phyloP scores from a whole-genome alignment of 2,888 invertebrate genomes.

The Graphium colonna region DNA sequence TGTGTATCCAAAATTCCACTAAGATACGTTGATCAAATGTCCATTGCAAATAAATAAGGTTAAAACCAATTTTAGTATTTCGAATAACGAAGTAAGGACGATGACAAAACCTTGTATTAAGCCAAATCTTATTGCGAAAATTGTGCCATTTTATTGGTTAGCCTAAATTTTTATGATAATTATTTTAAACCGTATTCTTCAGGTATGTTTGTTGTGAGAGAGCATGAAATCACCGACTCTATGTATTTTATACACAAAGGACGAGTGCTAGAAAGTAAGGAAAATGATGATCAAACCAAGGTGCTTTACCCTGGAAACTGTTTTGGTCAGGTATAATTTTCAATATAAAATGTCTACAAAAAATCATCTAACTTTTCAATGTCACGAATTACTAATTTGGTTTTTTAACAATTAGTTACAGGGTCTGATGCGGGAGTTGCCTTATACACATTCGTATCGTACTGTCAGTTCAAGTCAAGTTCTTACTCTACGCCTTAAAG shows the following conservation, averaged over 20 bases:
- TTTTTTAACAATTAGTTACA: constrained; percentile 42
- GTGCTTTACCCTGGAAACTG: constrained; percentile 43
- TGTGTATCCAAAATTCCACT: too few species aligned
- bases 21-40: too few species aligned
- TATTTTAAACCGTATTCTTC: neutral
- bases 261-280: constrained; percentile 41
- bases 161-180: too few species aligned
- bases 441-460: constrained; percentile 50
- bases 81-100: too few species aligned
- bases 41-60: too few species aligned
- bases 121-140: too few species aligned
- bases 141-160: too few species aligned
- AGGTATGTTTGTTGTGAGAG: constrained; percentile 64
- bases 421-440: constrained; percentile 46
- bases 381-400: neutral
- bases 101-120: too few species aligned
- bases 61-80: too few species aligned
- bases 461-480: constrained; percentile 51
- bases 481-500: constrained; percentile 47
- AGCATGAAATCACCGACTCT: constrained; percentile 56
- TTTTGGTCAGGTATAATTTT: constrained; percentile 49
- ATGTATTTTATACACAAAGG: constrained; percentile 66
- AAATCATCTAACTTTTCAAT: too few species aligned
- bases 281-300: constrained; percentile 30
- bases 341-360: neutral